phyloP scores from a whole-genome alignment of 2,797 vertebrate genomes.

The Lepus townsendii region DNA sequence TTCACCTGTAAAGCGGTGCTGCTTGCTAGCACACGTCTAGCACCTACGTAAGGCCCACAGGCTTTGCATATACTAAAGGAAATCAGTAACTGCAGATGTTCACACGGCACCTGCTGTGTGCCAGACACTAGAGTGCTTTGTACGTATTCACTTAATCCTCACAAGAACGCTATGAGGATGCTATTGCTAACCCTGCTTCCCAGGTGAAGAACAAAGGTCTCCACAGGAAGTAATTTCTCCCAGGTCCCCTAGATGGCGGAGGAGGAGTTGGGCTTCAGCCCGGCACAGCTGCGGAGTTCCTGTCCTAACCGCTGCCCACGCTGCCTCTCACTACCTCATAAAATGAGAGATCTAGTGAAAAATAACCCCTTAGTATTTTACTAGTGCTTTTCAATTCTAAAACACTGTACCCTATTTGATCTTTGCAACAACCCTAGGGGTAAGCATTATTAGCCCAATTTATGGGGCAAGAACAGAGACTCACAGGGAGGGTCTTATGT shows the following conservation, averaged over 20 bases:
- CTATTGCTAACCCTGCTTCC: conserved; percentile 42
- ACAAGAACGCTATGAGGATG: conserved; percentile 11
- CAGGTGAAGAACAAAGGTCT: background rate
- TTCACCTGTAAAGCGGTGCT: background rate
- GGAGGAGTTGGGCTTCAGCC: conserved; percentile 17
- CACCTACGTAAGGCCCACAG: background rate
- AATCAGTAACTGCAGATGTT: background rate
- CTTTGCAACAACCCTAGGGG: conserved; percentile 64
- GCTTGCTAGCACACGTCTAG: background rate
- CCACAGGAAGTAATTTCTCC: conserved; percentile 35
- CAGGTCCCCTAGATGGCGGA: background rate
- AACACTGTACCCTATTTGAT: conserved; percentile 50
- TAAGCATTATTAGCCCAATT: conserved; percentile 68
- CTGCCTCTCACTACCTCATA: conserved; percentile 65
- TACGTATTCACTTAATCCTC: background rate
- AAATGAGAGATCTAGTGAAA: conserved; percentile 66
- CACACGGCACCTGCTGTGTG: background rate
- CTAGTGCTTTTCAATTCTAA: conserved; percentile 55
- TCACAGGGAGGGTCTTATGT: conserved; percentile 72
- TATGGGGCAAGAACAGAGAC: conserved; percentile 69
- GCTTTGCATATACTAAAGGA: background rate
- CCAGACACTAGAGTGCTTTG: background rate
- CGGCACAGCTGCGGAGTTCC: background rate
- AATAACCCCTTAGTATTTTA: conserved; percentile 68
- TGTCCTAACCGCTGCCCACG: background rate